Evolutionary conservation across 35 echinoderm and acorn worm genomes (phyloP).

Genomic region (Holothuria glaberrima): DNA sequence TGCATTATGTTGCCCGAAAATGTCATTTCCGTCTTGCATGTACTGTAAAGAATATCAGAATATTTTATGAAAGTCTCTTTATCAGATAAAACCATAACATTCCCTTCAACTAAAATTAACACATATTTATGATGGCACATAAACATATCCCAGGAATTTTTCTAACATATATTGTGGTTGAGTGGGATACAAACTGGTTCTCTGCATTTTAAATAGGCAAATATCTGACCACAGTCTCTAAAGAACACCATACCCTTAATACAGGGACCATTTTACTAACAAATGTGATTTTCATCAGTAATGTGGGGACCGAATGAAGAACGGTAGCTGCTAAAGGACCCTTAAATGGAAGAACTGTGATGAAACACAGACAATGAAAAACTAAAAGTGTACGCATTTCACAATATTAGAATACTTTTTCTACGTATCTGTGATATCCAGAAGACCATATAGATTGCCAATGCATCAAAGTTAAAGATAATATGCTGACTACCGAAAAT

Average conservation of each 20-base stretch:
- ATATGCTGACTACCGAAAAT: neutral
- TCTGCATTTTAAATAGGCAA: neutral
- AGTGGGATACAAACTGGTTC: no score
- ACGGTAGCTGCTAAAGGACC: neutral
- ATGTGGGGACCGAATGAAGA: neutral
- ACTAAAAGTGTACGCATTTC: neutral
- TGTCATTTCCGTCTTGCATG: no score
- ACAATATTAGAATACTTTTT: neutral
- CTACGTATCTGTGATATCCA: neutral
- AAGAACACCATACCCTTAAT: neutral
- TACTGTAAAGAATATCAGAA: neutral
- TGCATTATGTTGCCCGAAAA: neutral
- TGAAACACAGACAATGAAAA: neutral
- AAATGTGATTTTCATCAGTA: neutral
- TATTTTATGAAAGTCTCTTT: neutral
- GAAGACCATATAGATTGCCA: neutral
- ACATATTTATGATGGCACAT: no score
- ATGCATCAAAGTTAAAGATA: neutral
- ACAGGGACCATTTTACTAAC: neutral
- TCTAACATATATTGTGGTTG: neutral
- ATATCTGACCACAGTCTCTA: neutral
- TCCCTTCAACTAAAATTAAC: neutral
- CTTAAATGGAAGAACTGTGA: neutral
- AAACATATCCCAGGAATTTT: neutral
- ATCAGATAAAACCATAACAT: neutral